Evolutionary conservation across 1,140 invertebrate species (phyloP).

Genomic region (Drosophila setifemur): DNA sequence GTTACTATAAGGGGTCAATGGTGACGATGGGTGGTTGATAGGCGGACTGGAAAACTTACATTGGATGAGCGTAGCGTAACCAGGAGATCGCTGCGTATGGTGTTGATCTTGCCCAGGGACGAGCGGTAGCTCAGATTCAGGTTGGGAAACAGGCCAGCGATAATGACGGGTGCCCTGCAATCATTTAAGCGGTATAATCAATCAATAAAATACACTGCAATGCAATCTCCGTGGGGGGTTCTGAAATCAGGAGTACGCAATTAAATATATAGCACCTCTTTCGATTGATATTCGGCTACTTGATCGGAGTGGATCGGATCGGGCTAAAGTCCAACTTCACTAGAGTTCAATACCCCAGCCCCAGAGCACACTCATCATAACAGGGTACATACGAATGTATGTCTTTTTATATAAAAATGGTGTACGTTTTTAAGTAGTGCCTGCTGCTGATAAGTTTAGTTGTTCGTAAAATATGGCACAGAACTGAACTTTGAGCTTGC

Average conservation of each 20-base stretch:
- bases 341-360: constrained; percentile 46
- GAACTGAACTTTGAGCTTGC: constrained; percentile 52
- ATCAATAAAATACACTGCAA: constrained; percentile 6
- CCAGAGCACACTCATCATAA: constrained; percentile 6
- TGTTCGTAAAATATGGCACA: constrained; percentile 44
- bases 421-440: constrained; percentile 35
- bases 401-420: constrained; percentile 33
- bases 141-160: constrained; percentile 75
- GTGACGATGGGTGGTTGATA: constrained; percentile 33
- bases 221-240: constrained; percentile 6
- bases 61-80: constrained; percentile 67
- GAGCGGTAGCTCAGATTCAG: constrained; percentile 76
- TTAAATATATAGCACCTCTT: constrained; percentile 33
- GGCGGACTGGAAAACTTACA: constrained; percentile 47
- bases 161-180: constrained; percentile 71
- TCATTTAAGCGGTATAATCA: constrained; percentile 33
- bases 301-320: constrained; percentile 6
- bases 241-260: constrained; percentile 44
- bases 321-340: constrained; percentile 55
- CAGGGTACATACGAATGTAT: constrained; percentile 1
- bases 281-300: constrained; percentile 21
- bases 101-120: constrained; percentile 71
- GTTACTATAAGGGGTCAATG: constrained; percentile 23
- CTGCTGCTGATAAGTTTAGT: constrained; percentile 57
- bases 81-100: constrained; percentile 69